phyloP scores from a whole-genome alignment of 1,140 invertebrate species.

The Neodiprion fabricii region DNA sequence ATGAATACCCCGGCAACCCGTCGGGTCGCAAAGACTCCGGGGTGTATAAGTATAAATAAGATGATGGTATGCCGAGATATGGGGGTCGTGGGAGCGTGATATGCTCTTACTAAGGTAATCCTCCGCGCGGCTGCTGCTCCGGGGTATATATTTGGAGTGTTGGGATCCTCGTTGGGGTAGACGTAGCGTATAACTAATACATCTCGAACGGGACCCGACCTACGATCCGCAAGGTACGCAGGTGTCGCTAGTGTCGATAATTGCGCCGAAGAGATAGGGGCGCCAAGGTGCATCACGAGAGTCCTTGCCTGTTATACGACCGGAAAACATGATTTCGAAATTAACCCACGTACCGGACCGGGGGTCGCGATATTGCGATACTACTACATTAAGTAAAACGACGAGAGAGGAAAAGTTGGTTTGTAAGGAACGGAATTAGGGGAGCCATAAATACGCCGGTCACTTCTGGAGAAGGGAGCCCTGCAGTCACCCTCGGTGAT shows the following conservation, averaged over 20 bases:
- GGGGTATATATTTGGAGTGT: not conserved
- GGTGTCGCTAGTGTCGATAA: too few relatives aligned
- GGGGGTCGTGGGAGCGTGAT: not conserved
- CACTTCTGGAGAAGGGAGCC: not conserved
- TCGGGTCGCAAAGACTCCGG: not conserved
- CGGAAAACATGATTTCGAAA: not conserved
- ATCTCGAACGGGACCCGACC: not conserved
- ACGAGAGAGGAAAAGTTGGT: not conserved
- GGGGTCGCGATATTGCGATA: not conserved
- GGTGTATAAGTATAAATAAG: not conserved
- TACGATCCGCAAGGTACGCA: not conserved
- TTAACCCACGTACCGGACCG: not conserved
- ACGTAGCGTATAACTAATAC: not conserved
- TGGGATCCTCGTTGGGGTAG: not conserved
- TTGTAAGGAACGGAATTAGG: not conserved
- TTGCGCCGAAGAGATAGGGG: too few relatives aligned
- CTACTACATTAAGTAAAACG: not conserved
- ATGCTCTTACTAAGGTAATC: not conserved
- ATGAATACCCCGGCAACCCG: not conserved
- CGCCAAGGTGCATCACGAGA: too few relatives aligned
- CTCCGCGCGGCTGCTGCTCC: not conserved
- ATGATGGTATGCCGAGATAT: slow-evolving; percentile 2
- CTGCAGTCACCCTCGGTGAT: not conserved
- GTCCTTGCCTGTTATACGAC: too few relatives aligned
- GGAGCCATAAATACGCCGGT: not conserved